A percentile compares a stretch with the other conserved stretches of the same genome.
These are phyloP conservation scores for Argyresthia goedartella DNA, from an alignment of 2,888 invertebrate species.

Conservation along the genomic window DNA sequence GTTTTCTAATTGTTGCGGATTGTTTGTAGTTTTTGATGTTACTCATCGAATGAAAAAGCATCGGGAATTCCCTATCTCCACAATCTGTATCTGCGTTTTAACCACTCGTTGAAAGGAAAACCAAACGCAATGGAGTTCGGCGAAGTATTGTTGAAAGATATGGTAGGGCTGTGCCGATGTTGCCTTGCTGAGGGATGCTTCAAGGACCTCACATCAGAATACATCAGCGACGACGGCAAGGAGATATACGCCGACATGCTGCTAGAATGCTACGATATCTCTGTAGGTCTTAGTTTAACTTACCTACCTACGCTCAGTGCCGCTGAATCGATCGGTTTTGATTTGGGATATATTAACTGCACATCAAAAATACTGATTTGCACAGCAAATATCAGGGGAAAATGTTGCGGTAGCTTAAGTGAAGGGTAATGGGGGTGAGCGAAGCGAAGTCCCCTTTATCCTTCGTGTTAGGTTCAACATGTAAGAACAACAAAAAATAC, in stretches of 20 bases:
- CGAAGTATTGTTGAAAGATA: conserved; percentile 19
- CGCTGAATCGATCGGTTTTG: background rate
- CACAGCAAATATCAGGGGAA: no score
- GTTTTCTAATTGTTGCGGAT: no score
- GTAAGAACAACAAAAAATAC: no score
- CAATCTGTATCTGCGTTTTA: background rate
- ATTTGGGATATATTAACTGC: no score
- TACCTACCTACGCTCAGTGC: background rate
- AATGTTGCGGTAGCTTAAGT: no score
- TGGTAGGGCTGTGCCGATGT: conserved; percentile 53
- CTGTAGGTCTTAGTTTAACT: conserved; percentile 27
- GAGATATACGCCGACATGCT: conserved; percentile 60
- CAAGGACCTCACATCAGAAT: conserved; percentile 50
- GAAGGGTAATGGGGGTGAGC: no score
- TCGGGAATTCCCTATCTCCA: background rate
- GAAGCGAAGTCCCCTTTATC: no score
- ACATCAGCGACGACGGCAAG: conserved; percentile 56
- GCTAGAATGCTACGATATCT: conserved; percentile 59
- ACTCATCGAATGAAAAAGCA: background rate
- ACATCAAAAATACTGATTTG: no score
- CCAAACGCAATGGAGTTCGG: background rate
- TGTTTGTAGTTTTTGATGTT: background rate
- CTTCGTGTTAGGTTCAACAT: no score
- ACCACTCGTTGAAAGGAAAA: background rate
- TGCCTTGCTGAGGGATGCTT: conserved; percentile 63